Percentiles rank a stretch among this genome's conserved stretches.
Conservation (phyloP, 2,113 vertebrate species). For the Corythoichthys intestinalis region DNA sequence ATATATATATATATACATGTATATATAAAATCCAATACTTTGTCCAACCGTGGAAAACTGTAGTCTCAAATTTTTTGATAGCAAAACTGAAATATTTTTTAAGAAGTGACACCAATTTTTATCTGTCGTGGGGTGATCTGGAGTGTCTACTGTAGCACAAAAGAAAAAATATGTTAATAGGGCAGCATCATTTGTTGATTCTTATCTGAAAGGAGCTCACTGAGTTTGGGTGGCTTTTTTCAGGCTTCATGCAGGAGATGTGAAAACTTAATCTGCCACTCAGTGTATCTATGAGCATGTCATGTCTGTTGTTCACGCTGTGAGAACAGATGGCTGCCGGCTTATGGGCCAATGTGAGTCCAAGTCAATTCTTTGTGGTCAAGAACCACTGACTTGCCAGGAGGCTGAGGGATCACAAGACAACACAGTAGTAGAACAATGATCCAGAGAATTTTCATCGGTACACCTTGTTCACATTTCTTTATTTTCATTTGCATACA, state of each 20-base stretch:
- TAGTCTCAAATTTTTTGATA: too few relatives aligned
- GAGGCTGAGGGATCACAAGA: background rate
- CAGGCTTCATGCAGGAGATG: background rate
- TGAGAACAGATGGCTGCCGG: conserved; percentile 47
- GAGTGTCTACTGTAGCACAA: background rate
- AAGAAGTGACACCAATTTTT: background rate
- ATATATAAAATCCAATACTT: too few relatives aligned
- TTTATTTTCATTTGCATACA: background rate
- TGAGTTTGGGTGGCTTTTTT: background rate
- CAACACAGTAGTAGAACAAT: background rate
- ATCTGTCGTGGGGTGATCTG: background rate
- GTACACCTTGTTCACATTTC: background rate
- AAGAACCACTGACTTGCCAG: conserved; percentile 3
- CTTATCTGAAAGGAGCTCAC: background rate
- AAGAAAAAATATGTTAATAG: background rate
- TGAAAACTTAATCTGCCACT: conserved; percentile 17
- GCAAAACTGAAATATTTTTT: too few relatives aligned
- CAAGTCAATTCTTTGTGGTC: conserved; percentile 8
- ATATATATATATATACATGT: too few relatives aligned
- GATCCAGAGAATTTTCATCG: background rate
- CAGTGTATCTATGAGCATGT: conserved; percentile 24
- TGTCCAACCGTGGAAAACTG: too few relatives aligned
- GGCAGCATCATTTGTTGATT: background rate
- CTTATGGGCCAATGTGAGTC: conserved; percentile 32
- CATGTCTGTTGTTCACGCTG: conserved; percentile 43